Evolutionary conservation across 2,113 vertebrate species (phyloP).

Genomic region (Cercocebus atys): DNA sequence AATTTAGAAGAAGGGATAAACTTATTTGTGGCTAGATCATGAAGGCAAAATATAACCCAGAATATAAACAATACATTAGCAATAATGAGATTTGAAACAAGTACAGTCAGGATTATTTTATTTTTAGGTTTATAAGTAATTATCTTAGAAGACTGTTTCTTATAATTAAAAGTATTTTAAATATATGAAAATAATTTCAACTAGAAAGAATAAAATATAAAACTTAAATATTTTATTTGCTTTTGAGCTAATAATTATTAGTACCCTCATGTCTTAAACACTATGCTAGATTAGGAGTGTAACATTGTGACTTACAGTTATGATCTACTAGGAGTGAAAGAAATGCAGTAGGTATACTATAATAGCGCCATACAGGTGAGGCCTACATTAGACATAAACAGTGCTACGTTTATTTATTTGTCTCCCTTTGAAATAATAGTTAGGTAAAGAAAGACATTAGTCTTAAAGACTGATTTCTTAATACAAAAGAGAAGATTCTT

Average conservation of each 20-base stretch:
- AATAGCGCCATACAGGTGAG: not conserved
- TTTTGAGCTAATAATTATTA: slow-evolving; percentile 22
- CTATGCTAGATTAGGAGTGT: not conserved
- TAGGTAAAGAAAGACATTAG: not conserved
- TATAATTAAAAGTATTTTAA: slow-evolving; percentile 24
- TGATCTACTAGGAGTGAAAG: not conserved
- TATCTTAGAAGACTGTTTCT: not conserved
- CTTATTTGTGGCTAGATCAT: not conserved
- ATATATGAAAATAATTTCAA: not conserved
- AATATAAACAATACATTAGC: not conserved
- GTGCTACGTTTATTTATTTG: not conserved
- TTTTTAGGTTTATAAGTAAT: not conserved
- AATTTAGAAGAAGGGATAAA: not conserved
- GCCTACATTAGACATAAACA: not conserved
- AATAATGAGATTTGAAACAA: not conserved
- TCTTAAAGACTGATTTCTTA: slow-evolving; percentile 36
- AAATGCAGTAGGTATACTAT: not conserved
- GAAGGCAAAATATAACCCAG: not conserved
- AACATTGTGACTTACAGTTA: not conserved
- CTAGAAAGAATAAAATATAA: not conserved
- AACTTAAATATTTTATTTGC: not conserved
- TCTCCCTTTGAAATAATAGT: slow-evolving; percentile 47
- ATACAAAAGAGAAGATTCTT: not conserved
- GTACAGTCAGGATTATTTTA: not conserved
- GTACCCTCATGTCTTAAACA: not conserved